Evolutionary conservation across 2,888 invertebrate genomes (phyloP).

Genomic region (Cremastobaeus sp.): DNA sequence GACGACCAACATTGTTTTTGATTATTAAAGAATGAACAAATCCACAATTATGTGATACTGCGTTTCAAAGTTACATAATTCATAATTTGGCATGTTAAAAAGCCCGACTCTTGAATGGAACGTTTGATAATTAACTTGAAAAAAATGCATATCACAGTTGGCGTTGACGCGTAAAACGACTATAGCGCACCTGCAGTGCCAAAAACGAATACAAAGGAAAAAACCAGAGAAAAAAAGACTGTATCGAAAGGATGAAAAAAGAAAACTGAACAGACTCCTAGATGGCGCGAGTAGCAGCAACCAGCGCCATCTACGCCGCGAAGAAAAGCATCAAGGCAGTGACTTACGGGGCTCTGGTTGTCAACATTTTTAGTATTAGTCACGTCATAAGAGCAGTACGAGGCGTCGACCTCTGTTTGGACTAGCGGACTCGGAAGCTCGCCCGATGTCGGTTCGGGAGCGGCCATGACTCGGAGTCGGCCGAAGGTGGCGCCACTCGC

Average conservation of each 20-base stretch:
- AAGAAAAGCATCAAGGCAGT: slow-evolving; percentile 9
- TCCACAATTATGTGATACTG: too few relatives aligned
- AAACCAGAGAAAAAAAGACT: not conserved
- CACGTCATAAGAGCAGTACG: slow-evolving; percentile 79
- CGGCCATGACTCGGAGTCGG: slow-evolving; percentile 84
- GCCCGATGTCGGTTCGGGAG: slow-evolving; percentile 75
- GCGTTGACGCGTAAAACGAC: too few relatives aligned
- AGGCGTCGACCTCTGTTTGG: slow-evolving; percentile 81
- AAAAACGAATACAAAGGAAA: not conserved
- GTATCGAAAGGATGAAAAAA: slow-evolving; percentile 4
- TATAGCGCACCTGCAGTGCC: too few relatives aligned
- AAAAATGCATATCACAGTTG: too few relatives aligned
- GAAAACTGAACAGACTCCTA: not conserved
- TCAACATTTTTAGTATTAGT: slow-evolving; percentile 75
- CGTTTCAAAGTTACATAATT: too few relatives aligned
- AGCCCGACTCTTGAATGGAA: too few relatives aligned
- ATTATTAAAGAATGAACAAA: too few relatives aligned
- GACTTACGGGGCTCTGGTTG: slow-evolving; percentile 75
- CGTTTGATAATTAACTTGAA: too few relatives aligned
- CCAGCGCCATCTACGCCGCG: slow-evolving; percentile 25
- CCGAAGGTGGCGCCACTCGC: slow-evolving; percentile 84
- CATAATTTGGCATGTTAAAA: too few relatives aligned
- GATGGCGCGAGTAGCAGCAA: slow-evolving; percentile 8
- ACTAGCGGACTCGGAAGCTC: slow-evolving; percentile 81
- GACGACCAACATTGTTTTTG: not conserved